Percentiles rank a stretch among this genome's conserved stretches.
Conservation (phyloP, 2,797 vertebrate genomes). For the Pseudomugil tenellus region DNA sequence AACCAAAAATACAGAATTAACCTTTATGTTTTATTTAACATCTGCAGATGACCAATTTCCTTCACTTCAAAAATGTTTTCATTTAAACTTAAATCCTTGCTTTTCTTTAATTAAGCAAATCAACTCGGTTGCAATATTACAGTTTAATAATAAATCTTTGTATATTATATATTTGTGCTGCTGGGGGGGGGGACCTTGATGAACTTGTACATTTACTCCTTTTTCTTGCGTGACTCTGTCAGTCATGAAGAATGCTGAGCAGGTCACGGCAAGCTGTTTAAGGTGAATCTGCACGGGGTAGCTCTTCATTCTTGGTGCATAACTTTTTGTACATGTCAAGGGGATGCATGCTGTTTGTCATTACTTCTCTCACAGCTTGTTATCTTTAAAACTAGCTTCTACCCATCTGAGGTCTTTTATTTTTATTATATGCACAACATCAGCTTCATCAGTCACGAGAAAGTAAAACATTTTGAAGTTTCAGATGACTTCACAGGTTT, state of each 20-base stretch:
- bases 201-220: conserved; percentile 21
- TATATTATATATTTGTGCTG: too few relatives aligned
- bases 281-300: conserved; percentile 16
- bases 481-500: neutral
- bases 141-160: conserved; percentile 6
- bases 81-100: neutral
- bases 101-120: neutral
- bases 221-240: conserved; percentile 5
- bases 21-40: neutral
- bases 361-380: neutral
- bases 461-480: too few relatives aligned
- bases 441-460: neutral
- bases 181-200: too few relatives aligned
- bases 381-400: neutral
- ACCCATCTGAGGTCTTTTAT: neutral
- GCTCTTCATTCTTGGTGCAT: neutral
- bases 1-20: neutral
- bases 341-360: neutral
- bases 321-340: conserved; percentile 7
- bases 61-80: neutral
- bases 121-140: neutral
- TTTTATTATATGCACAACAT: neutral
- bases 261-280: conserved; percentile 64
- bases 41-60: neutral
- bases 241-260: conserved; percentile 65